Evolutionary conservation across 2,888 invertebrate genomes (phyloP), one percentile per base, ranked within the genome.

Genomic region (Phragmatobia fuliginosa): DNA sequence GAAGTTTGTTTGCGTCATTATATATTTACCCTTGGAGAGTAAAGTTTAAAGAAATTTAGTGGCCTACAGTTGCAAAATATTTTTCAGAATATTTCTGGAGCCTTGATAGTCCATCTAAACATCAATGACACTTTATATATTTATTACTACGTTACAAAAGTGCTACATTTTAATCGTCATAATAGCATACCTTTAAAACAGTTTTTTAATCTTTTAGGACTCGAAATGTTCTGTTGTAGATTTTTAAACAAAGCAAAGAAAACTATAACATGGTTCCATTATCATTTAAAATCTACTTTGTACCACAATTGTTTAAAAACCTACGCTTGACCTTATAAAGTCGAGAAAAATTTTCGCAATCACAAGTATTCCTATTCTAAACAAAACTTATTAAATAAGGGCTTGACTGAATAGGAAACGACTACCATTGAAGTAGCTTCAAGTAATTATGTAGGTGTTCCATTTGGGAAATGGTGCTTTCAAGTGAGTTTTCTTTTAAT

Each of bases 331-430:
- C 52, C 56, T 56, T 56, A 28, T 56, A 5, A 56, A 56, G 28
- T 16, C 28, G 16, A 21, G 10, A 28, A 62, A 62, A 18, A 41
- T 62, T 41, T 41, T 41, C 14, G 5, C 28, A 41, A 62, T 28
- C 33, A 38, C 28, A 62, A 28, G 38, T 62, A 41, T 62, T 62
- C 21, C 62, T 41, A 21, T 62, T 31, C 21, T 31, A 62, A 62
- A 62, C 41, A 62, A 41, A 62, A 41, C 41, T 62, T 62, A 62
- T 41, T 41, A 62, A 62, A 41, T 62, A 41, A 62, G 21, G 31
- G 31, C 41, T 21, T 28, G 41, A 18, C 21, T 28, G 62, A 62
- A 62, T 62, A 18, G 38, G 31, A 41, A 62, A 62, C 38, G 41
- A 28, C 28, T 28, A 1, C 28, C 18, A 38, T 41, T 61, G 61